Base-by-base conservation (phyloP, 2,113 vertebrate genomes). In the Gadus macrocephalus region DNA sequence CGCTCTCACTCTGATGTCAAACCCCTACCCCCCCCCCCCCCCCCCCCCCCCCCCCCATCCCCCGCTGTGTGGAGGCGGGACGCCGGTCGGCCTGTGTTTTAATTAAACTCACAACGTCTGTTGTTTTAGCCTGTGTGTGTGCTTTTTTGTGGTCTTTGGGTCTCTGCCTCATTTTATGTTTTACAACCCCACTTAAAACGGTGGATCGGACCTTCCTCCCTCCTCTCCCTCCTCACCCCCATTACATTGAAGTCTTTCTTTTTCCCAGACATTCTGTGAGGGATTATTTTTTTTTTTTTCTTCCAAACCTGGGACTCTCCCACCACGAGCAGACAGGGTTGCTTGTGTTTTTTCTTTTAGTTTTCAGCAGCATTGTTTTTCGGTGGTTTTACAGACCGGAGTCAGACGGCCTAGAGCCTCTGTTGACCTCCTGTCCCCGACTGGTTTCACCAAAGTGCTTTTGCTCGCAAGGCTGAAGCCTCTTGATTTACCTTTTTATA, bases 111-210 rank as follows among this genome's bases (percentile, higher is more conserved):
- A 64, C 53, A 68, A 64, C 72, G 71, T 63, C 72, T 85, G 82
- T 79, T 83, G 75, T 87, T 74, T 80, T 86, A 85, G 81, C 77
- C 75, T 68, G 80, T 76, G 66, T 72, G 69, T 83, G 77, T 85
- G 79, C 22, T 53, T 87, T 85, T 90, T 88, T 89, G 81, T 85
- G 78, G 86, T 86, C 85, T 79, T 78, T 81, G 85, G 88, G 81
- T 77, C 86, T 70, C 76, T 60, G 82, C 79, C 84, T 88, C 84
- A 84, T 88, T 85, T 86, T 87, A 85, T 79, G 70, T 78, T 90
- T 90, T 89, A 90, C 73, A 81, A 86, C 86, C 86, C 72, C 16
- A 5, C 87, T 90, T 86, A 88, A 83, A 87, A 88, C 85, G 58
- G 60, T 11, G 38, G 42, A 9, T 49, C 42, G 12, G 42, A 12